Percentiles rank a stretch among this genome's conserved stretches.
These are phyloP conservation scores for Aphodius granarius DNA, from an alignment of 2,888 invertebrate genomes.

Conservation along the genomic window DNA sequence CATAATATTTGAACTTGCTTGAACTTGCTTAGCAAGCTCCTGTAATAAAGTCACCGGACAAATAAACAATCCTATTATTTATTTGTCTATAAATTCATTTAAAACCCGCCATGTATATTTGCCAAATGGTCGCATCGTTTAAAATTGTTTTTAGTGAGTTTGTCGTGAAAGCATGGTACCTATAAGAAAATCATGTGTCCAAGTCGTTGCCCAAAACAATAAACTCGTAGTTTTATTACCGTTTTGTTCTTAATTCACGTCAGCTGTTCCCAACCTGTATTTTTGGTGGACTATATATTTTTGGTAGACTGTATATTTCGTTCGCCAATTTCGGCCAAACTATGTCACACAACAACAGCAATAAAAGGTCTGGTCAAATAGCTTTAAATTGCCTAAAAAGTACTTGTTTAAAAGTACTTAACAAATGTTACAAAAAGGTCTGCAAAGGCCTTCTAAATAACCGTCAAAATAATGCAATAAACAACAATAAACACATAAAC, in stretches of 20 bases:
- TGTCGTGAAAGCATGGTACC: neutral
- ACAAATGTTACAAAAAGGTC: no score
- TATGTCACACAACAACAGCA: neutral
- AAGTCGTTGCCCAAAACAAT: neutral
- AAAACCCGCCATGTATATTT: neutral
- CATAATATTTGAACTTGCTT: no score
- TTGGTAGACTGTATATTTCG: neutral
- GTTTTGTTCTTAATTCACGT: neutral
- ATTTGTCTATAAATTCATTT: neutral
- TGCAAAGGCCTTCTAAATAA: no score
- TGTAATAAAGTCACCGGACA: no score
- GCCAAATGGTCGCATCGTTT: neutral
- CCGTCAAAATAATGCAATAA: no score
- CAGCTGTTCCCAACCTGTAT: neutral
- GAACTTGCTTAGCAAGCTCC: no score
- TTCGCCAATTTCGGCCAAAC: neutral
- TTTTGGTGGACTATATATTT: neutral
- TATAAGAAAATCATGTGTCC: neutral
- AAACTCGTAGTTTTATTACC: neutral
- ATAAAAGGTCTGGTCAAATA: no score
- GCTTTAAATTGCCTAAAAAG: no score
- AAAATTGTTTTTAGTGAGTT: neutral
- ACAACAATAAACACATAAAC: no score
- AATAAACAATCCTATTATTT: no score
- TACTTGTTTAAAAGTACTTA: no score